Evolutionary conservation across 2,113 vertebrate species (phyloP).

Genomic region (Forbesichthys papilliferus): DNA sequence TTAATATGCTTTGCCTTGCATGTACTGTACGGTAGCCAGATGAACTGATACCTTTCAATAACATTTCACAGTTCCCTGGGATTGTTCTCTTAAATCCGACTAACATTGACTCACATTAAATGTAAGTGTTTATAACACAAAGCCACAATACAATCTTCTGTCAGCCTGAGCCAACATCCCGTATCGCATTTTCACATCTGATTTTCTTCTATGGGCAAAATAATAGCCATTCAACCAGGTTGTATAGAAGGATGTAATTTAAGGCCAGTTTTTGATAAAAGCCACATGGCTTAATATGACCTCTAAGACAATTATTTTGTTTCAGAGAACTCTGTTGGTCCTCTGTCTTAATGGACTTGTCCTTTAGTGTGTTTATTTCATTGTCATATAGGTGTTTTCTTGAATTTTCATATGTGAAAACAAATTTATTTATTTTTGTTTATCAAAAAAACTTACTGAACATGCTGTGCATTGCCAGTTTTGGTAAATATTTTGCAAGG

Average conservation of each 20-base stretch:
- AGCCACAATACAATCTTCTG: neutral
- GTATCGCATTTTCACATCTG: neutral
- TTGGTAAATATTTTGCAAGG: constrained; percentile 80
- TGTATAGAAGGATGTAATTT: constrained; percentile 12
- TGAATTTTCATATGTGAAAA: constrained; percentile 65
- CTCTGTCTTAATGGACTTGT: constrained; percentile 45
- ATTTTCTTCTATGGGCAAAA: constrained; percentile 8
- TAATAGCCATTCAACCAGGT: constrained; percentile 2
- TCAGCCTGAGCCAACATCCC: neutral
- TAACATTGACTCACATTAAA: too few species aligned
- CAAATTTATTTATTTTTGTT: constrained; percentile 81
- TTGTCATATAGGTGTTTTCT: constrained; percentile 58
- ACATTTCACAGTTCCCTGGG: too few species aligned
- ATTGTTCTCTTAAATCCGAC: too few species aligned
- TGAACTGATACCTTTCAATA: too few species aligned
- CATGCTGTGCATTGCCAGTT: constrained; percentile 81
- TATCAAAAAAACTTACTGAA: constrained; percentile 72
- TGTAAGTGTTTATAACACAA: neutral
- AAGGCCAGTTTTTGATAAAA: constrained; percentile 13
- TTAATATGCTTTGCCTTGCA: too few species aligned
- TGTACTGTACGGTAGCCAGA: too few species aligned
- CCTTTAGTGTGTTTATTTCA: constrained; percentile 44
- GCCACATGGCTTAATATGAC: constrained; percentile 27
- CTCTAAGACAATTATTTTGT: constrained; percentile 19
- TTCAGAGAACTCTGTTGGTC: constrained; percentile 29